Evolutionary conservation across 64 coral and sea anemone species (phyloP).

Genomic region (Hydrozoanthus tunicans): DNA sequence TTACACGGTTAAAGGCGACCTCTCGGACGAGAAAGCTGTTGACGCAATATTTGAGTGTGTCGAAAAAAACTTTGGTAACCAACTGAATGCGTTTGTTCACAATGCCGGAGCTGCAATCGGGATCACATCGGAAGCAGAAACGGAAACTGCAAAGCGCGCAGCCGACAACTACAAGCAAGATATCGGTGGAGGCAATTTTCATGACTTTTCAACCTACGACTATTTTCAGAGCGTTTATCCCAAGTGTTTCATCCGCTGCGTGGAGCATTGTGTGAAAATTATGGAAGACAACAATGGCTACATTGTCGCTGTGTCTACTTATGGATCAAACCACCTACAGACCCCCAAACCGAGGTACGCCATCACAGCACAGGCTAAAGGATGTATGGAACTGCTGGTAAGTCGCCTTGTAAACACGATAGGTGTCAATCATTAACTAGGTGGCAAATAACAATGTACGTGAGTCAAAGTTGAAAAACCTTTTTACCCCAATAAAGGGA

Average conservation of each 20-base stretch:
- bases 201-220: constrained; percentile 77
- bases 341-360: constrained; percentile 78
- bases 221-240: constrained; percentile 85
- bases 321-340: constrained; percentile 71
- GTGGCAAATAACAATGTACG: too few species aligned
- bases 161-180: constrained; percentile 69
- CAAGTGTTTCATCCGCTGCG: constrained; percentile 82
- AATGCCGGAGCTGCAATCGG: constrained; percentile 73
- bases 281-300: constrained; percentile 79
- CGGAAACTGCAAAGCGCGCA: constrained; percentile 61
- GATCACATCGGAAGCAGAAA: constrained; percentile 65
- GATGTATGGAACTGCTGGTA: constrained; percentile 82
- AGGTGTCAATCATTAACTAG: too few species aligned
- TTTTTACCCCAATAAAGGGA: too few species aligned
- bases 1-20: constrained; percentile 71
- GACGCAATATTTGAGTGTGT: constrained; percentile 71
- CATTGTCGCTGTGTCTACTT: constrained; percentile 73
- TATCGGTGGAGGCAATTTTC: constrained; percentile 64
- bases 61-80: constrained; percentile 70
- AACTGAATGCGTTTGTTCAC: constrained; percentile 71
- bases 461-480: too few species aligned
- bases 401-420: not conserved
- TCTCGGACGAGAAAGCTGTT: constrained; percentile 50
- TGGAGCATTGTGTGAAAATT: constrained; percentile 74
- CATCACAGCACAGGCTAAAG: constrained; percentile 82